phyloP scores from a whole-genome alignment of 2,113 vertebrate genomes.

The Crotalus tigris region DNA sequence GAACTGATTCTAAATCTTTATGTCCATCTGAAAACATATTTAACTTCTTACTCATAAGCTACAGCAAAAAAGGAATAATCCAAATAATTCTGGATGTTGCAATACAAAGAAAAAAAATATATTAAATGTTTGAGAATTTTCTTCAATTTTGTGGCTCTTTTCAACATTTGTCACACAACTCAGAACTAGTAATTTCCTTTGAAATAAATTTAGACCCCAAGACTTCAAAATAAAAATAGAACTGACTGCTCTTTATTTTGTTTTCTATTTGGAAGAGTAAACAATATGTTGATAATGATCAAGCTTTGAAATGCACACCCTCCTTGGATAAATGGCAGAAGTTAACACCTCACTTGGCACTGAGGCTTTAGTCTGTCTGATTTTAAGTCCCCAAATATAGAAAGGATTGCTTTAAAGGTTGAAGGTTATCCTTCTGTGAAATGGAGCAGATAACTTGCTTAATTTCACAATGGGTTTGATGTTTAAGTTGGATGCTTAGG shows the following conservation, averaged over 20 bases:
- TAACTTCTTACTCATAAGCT: background rate
- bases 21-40: background rate
- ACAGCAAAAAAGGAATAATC: background rate
- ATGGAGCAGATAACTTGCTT: background rate
- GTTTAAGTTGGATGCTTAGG: background rate
- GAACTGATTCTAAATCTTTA: background rate
- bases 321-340: constrained; percentile 10
- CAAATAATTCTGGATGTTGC: background rate
- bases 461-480: background rate
- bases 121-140: background rate
- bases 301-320: constrained; percentile 21
- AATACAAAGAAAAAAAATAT: background rate
- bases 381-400: constrained; percentile 1
- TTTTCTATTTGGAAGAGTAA: constrained; percentile 9
- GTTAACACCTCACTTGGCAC: constrained; percentile 5
- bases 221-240: constrained; percentile 19
- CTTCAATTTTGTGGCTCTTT: background rate
- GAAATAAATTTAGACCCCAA: constrained; percentile 1
- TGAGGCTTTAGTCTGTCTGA: background rate
- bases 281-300: constrained; percentile 1
- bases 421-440: constrained; percentile 18
- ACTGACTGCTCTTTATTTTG: background rate
- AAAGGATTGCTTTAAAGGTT: constrained; percentile 22
- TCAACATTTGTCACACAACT: constrained; percentile 9
- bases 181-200: constrained; percentile 9